Base-by-base conservation (phyloP, 1,140 invertebrate species). In the Uloborus diversus region DNA sequence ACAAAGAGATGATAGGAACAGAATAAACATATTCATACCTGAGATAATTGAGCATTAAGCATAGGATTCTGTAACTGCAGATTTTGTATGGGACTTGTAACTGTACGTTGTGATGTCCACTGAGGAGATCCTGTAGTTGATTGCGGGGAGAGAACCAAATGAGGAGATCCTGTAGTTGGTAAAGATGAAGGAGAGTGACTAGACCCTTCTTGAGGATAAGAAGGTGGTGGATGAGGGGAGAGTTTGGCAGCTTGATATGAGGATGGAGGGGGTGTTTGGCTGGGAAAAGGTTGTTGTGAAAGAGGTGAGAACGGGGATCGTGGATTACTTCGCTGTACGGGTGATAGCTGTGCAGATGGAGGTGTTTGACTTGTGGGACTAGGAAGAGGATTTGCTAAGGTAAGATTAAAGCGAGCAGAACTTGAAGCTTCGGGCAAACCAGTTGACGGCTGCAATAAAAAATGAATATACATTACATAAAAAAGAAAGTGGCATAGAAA, bases 21-120 rank as follows among this genome's bases (percentile, higher is more conserved):
- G n/a, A n/a, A n/a, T n/a, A n/a, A n/a, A n/a, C n/a, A 14, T 14
- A 47, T 5, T 56, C 65, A 42, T 17, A 83, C 70, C 61, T 83
- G 83, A 83, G 91, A 91, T 76, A 93, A 86, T 86, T 93, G 92
- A 79, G 92, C 91, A 87, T 91, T 94, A 75, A 94, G 88, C 91
- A 94, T 92, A 11, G 93, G 92, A 87, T 93, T 93, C 85, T 93
- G 91, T 86, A 92, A 90, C 79, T 90, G 89, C 80, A 81, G 51
- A 66, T 79, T 70, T 47, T 59, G 79, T 82, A 82, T 53, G 25
- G 25, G 28, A 14, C 32, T 53, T 17, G 25, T 71, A 25, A 65
- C 49, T 5, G 35, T 20, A 2, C 35, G 56, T 1, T 64, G 57
- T 30, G 56, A 57, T 51, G n/a, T 66, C 68, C 68, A 69, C 28